phyloP scores from a whole-genome alignment of 2,888 invertebrate species.

The Lasioglossum lativentre region DNA sequence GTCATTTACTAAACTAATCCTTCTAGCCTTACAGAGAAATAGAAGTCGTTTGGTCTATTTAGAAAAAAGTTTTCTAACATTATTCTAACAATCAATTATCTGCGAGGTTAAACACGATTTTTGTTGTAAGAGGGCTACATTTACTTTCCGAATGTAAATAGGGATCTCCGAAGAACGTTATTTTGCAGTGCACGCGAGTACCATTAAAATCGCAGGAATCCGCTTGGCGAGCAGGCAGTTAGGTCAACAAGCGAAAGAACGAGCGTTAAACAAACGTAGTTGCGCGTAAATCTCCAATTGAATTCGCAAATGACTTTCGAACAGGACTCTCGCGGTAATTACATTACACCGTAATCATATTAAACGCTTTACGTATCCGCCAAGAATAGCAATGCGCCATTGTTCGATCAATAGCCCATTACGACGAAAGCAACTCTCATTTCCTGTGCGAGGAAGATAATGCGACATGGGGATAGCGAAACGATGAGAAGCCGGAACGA shows the following conservation, averaged over 20 bases:
- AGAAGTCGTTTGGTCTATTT: too few species aligned
- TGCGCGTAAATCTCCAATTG: neutral
- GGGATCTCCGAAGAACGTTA: neutral
- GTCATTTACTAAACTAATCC: too few species aligned
- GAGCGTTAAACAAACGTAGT: neutral
- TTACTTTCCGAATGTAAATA: neutral
- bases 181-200: neutral
- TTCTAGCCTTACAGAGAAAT: too few species aligned
- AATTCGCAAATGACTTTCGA: slow-evolving; percentile 10
- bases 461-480: slow-evolving; percentile 6
- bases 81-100: too few species aligned
- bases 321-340: slow-evolving; percentile 16
- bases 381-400: neutral
- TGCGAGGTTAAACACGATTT: neutral
- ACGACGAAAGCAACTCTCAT: slow-evolving; percentile 50
- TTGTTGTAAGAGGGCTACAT: neutral
- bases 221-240: neutral
- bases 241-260: neutral
- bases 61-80: too few species aligned
- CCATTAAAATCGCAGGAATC: neutral
- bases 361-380: slow-evolving; percentile 20
- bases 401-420: slow-evolving; percentile 19
- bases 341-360: slow-evolving; percentile 34
- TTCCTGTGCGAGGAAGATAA: slow-evolving; percentile 46
- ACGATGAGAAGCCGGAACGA: slow-evolving; percentile 17